phyloP scores from a whole-genome alignment of 2,113 vertebrate genomes.

The Ailurus styani region DNA sequence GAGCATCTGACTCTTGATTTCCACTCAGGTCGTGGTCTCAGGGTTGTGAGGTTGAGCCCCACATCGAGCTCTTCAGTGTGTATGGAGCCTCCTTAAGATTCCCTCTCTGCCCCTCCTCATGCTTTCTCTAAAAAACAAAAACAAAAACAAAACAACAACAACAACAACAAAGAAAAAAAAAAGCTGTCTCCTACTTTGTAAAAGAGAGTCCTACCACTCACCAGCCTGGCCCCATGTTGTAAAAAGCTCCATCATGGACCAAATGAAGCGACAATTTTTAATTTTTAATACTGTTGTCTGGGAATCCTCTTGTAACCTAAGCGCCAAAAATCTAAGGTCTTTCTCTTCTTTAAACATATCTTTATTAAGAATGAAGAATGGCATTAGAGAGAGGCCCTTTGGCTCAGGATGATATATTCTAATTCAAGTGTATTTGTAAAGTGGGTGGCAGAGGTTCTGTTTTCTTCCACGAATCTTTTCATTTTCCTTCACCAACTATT shows the following conservation, averaged over 20 bases:
- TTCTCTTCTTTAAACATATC: background rate
- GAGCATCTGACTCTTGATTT: background rate
- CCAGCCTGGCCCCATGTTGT: background rate
- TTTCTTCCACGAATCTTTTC: background rate
- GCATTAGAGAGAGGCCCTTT: background rate
- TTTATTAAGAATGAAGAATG: background rate
- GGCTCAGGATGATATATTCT: background rate
- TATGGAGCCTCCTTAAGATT: background rate
- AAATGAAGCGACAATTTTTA: background rate
- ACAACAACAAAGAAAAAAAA: background rate
- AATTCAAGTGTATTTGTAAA: background rate
- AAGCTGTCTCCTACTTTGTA: background rate
- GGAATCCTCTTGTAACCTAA: background rate
- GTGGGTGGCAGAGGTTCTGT: background rate
- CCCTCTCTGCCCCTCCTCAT: background rate
- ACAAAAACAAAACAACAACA: too few relatives aligned
- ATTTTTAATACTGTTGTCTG: background rate
- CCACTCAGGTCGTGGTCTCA: background rate
- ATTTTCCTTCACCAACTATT: background rate
- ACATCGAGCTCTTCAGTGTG: background rate
- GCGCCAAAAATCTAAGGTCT: background rate
- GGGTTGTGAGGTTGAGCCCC: background rate
- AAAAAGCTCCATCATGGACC: background rate
- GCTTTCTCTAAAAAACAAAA: background rate
- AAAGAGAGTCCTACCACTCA: background rate